phyloP scores from a whole-genome alignment of 2,888 invertebrate genomes.

The Vanessa cardui region DNA sequence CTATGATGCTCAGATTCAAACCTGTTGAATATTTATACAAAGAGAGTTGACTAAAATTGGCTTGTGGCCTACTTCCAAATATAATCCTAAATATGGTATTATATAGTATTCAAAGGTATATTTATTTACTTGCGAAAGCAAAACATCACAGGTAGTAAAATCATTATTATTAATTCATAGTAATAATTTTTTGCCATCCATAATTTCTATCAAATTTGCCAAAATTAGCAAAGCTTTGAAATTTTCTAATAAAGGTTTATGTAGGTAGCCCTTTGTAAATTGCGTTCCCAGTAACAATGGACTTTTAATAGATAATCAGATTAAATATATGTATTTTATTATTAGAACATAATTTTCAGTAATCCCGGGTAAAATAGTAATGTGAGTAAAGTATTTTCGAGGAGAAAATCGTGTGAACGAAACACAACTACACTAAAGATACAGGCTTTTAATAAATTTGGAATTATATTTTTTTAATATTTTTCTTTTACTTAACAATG shows the following conservation, averaged over 20 bases:
- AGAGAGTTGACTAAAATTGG: slow-evolving; percentile 25
- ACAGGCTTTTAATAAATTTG: too few species aligned
- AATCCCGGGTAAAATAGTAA: too few species aligned
- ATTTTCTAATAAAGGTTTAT: slow-evolving; percentile 75
- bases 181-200: slow-evolving; percentile 38
- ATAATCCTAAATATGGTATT: not conserved
- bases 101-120: not conserved
- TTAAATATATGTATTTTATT: slow-evolving; percentile 48
- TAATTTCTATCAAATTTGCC: too few species aligned
- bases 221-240: slow-evolving; percentile 59
- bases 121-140: not conserved
- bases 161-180: slow-evolving; percentile 36
- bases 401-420: too few species aligned
- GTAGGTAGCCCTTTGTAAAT: slow-evolving; percentile 73
- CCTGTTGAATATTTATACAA: slow-evolving; percentile 35
- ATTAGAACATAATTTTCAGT: too few species aligned
- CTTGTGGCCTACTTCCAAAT: slow-evolving; percentile 23
- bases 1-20: slow-evolving; percentile 22
- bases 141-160: too few species aligned
- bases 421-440: too few species aligned
- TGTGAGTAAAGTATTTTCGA: too few species aligned
- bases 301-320: slow-evolving; percentile 45
- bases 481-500: too few species aligned
- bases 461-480: too few species aligned
- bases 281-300: slow-evolving; percentile 53